Base-by-base conservation (phyloP, 37 sponge, comb jelly and placozoan genomes). In the Tethya wilhelma region DNA sequence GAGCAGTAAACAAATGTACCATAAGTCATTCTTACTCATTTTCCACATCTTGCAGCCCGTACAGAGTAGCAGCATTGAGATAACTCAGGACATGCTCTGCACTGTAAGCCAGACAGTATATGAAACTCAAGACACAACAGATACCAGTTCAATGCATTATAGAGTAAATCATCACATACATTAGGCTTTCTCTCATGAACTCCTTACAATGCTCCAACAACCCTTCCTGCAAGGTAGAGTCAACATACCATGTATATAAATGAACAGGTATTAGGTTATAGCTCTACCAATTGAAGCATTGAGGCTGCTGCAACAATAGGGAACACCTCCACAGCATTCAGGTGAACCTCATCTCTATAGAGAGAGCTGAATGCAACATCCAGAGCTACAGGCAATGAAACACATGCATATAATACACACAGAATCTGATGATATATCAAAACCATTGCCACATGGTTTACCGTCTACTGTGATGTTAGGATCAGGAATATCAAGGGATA, bases 221-320 rank as follows among this genome's bases (percentile, higher is more conserved):
- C 0, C 94, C 94, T 70, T 93, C 94, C 94, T 93, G 57, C 3
- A 58, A 32, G 67, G 30, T 29, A 14, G 37, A 20, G 19, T 37
- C 31, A 65, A 5, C 31, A 17, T 8, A 60, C 9, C 63, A 36
- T 8, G 38, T 37, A 20, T 67, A 8, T 19, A 7, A 59, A 30
- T 36, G 9, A 32, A 36, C 6, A 67, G 4, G 37, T 36, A 67
- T 31, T 26, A n/a, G 9, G 7, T 14, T 55, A 17, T n/a, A 46
- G 12, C 12, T 86, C 82, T 0, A 94, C 97, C 92, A 96, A 44
- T 78, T 96, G 96, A 59, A 91, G 68, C 70, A 88, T 84, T 42
- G 96, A 57, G 23, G 95, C 97, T 46, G 78, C 81, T 39, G 97
- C 97, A 17, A 90, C 64, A 6, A 84, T 70, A 0, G 89, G 59